Percentiles rank a stretch among this genome's conserved stretches.
phyloP scores from a whole-genome alignment of 1,140 invertebrate species.

The Drosophila ercepeae region DNA sequence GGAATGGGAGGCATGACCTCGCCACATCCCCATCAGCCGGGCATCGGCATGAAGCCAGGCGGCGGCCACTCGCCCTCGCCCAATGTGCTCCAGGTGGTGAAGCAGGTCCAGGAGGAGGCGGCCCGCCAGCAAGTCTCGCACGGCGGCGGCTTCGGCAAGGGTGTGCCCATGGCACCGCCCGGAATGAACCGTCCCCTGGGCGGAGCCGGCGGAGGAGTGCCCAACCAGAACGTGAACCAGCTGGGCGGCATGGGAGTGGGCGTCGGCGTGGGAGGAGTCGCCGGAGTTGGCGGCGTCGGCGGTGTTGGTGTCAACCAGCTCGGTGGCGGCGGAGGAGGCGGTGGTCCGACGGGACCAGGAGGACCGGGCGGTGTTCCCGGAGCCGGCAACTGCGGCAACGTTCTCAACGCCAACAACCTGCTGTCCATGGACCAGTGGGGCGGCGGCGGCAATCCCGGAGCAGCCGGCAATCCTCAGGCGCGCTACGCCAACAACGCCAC shows the following conservation, averaged over 20 bases:
- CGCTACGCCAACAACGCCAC: conserved; percentile 66
- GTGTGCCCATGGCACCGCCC: conserved; percentile 88
- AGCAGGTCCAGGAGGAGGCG: conserved; percentile 96
- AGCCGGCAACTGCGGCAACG: conserved; percentile 60
- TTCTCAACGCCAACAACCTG: conserved; percentile 83
- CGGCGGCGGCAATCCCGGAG: conserved; percentile 29
- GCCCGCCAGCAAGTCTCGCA: conserved; percentile 92
- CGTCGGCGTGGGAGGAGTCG: conserved; percentile 46
- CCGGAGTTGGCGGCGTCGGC: conserved; percentile 37
- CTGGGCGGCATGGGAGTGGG: conserved; percentile 62
- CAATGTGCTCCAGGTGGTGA: conserved; percentile 93
- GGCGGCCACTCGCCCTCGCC: conserved; percentile 89
- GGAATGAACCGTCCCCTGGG: conserved; percentile 85
- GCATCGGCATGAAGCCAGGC: conserved; percentile 88
- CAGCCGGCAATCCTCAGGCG: conserved; percentile 45
- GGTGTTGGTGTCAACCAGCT: conserved; percentile 38
- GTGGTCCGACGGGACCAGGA: conserved; percentile 43
- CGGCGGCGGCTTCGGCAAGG: conserved; percentile 88
- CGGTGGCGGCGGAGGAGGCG: conserved; percentile 39
- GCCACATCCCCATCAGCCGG: conserved; percentile 86
- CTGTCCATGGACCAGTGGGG: conserved; percentile 89
- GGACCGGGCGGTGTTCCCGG: conserved; percentile 33
- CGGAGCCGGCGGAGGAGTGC: conserved; percentile 38
- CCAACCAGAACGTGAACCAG: conserved; percentile 61
- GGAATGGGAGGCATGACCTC: conserved; percentile 74